phyloP scores from a whole-genome alignment of 2,113 vertebrate genomes.

The Myotis yumanensis region DNA sequence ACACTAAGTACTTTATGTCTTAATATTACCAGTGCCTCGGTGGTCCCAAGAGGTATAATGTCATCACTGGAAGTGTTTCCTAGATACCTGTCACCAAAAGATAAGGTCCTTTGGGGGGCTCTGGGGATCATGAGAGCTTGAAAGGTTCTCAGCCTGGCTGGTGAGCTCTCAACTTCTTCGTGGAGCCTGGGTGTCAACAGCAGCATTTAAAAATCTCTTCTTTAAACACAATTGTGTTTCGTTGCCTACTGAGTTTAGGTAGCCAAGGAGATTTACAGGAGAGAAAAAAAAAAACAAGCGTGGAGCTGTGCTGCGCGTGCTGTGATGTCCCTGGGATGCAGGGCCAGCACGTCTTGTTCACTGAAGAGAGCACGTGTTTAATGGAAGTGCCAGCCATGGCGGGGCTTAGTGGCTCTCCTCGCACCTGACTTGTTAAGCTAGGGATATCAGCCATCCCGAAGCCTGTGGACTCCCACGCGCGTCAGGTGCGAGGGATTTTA shows the following conservation, averaged over 20 bases:
- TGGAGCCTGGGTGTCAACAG: background rate
- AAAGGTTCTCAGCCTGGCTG: background rate
- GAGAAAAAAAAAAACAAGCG: background rate
- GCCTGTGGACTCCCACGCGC: background rate
- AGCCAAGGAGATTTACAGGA: constrained; percentile 11
- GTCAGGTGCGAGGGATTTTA: constrained; percentile 22
- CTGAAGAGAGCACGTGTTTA: background rate
- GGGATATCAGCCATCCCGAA: background rate
- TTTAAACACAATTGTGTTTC: background rate
- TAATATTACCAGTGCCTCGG: background rate
- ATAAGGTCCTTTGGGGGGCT: background rate
- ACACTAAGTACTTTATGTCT: background rate
- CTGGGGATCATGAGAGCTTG: background rate
- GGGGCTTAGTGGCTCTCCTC: background rate
- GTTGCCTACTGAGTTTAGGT: background rate
- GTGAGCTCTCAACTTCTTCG: rapidly evolving
- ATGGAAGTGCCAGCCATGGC: background rate
- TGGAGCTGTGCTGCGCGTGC: background rate
- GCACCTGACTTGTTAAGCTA: background rate
- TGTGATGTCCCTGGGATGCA: background rate
- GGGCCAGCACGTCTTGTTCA: background rate
- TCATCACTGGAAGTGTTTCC: background rate
- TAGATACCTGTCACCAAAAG: background rate
- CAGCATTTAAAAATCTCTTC: background rate
- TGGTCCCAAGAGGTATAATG: background rate